These are phyloP conservation scores for Chironomus tepperi DNA, from an alignment of 1,140 invertebrate species.

Conservation along the genomic window DNA sequence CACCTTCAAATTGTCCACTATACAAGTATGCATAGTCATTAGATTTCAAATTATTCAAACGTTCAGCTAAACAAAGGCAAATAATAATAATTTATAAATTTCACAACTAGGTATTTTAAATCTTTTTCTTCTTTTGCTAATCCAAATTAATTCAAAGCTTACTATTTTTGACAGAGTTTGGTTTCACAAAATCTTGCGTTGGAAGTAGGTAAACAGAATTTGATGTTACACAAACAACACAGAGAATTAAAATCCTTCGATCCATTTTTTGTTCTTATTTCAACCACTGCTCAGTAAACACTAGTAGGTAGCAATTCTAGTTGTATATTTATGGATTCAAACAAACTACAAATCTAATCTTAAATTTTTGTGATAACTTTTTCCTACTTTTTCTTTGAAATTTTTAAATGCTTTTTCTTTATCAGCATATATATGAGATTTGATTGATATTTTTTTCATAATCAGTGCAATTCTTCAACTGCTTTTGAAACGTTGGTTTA, in stretches of 20 bases:
- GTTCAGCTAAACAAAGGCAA: not conserved
- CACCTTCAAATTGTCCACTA: slow-evolving; percentile 43
- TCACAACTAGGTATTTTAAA: not conserved
- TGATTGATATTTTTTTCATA: too few relatives aligned
- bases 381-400: too few relatives aligned
- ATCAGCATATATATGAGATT: too few relatives aligned
- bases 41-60: not conserved
- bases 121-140: not conserved
- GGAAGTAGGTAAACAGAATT: not conserved
- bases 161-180: not conserved
- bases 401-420: too few relatives aligned
- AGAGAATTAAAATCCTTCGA: not conserved
- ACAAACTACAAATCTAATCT: too few relatives aligned
- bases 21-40: slow-evolving; percentile 34
- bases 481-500: too few relatives aligned
- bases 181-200: not conserved
- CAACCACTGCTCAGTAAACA: not conserved
- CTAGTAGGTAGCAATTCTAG: too few relatives aligned
- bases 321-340: too few relatives aligned
- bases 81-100: too few relatives aligned
- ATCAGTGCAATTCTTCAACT: too few relatives aligned
- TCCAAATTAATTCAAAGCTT: too few relatives aligned
- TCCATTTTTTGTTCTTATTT: not conserved
- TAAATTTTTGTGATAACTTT: too few relatives aligned
- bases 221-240: not conserved